phyloP scores from a whole-genome alignment of 2,113 vertebrate genomes.

The Odocoileus hemionus region DNA sequence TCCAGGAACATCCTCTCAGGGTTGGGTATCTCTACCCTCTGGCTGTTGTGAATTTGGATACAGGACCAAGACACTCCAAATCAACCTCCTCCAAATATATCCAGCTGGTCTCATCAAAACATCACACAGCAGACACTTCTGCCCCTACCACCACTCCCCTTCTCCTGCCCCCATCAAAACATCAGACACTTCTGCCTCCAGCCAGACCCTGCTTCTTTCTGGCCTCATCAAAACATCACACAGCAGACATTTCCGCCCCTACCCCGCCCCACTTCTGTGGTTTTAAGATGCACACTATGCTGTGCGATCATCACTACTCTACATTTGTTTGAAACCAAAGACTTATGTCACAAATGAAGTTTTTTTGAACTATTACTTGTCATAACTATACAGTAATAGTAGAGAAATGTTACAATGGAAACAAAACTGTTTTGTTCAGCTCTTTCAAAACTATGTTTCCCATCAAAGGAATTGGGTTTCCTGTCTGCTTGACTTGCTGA shows the following conservation, averaged over 20 bases:
- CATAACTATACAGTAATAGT: background rate
- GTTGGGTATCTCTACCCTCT: background rate
- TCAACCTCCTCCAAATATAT: background rate
- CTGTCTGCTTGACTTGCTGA: background rate
- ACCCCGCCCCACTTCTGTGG: background rate
- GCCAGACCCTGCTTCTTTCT: too few relatives aligned
- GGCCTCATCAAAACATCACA: background rate
- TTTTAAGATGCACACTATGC: background rate
- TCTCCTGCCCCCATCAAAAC: background rate
- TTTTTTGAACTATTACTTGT: background rate
- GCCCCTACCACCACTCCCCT: fast-evolving
- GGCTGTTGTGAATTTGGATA: background rate
- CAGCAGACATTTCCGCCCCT: fast-evolving
- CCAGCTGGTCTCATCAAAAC: background rate
- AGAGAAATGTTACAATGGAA: background rate
- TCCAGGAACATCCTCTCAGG: background rate
- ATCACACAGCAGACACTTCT: background rate
- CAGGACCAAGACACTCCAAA: background rate
- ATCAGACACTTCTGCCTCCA: too few relatives aligned
- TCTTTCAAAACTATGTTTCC: background rate
- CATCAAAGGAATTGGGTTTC: background rate
- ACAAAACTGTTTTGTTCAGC: background rate
- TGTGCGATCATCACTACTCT: background rate
- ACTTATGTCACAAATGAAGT: background rate
- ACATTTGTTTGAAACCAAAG: background rate